phyloP scores from a whole-genome alignment of 1,140 invertebrate species.

The Heliconius hermathena region DNA sequence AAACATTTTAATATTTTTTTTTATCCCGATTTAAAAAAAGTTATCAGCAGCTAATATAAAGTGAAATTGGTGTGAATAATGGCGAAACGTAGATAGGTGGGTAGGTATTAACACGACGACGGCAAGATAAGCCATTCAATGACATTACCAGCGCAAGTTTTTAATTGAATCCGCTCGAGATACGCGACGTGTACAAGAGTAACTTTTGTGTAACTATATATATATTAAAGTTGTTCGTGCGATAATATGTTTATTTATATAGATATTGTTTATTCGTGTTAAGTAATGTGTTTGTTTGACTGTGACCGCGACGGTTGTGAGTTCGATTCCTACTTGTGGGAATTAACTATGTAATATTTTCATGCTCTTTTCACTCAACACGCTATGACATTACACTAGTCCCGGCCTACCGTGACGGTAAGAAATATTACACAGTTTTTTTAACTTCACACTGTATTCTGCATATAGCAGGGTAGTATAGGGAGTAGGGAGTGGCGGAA shows the following conservation, averaged over 20 bases:
- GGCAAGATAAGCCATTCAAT: conserved; percentile 8
- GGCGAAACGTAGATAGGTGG: not conserved
- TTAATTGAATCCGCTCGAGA: conserved; percentile 27
- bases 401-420: no score
- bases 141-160: conserved; percentile 20
- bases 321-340: no score
- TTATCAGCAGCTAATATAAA: conserved; percentile 14
- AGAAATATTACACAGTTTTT: no score
- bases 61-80: conserved; percentile 29
- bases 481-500: no score
- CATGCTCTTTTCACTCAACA: no score
- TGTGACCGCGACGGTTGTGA: no score
- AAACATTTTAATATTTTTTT: not conserved
- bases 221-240: conserved; percentile 6
- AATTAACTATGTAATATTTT: no score
- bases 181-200: not conserved
- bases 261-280: no score
- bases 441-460: no score
- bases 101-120: not conserved
- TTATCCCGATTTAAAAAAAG: conserved; percentile 5
- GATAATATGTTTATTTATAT: not conserved
- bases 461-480: no score
- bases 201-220: conserved; percentile 21
- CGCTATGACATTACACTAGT: no score
- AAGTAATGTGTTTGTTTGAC: no score